Base-by-base conservation (phyloP, 2,113 vertebrate genomes). In the Lonchura striata region DNA sequence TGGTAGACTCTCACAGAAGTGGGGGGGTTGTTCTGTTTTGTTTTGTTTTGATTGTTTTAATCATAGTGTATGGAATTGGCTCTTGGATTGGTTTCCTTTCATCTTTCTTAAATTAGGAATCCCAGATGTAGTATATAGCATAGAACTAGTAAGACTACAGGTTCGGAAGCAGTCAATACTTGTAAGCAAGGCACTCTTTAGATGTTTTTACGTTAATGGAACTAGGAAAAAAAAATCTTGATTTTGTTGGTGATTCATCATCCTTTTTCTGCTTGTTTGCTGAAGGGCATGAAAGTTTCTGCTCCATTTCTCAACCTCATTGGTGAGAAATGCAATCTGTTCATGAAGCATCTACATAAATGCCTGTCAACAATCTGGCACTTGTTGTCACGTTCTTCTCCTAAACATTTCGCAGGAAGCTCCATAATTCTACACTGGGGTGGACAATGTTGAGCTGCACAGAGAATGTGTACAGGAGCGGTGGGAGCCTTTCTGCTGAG, bases 261-360 rank as follows among this genome's bases (percentile, higher is more conserved):
- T 82, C 13, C 21, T 47, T 91, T 81, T 94, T 72, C 68, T 92
- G 46, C 54, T 33, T 84, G 1, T 82, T 92, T 30, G 30, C 44
- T 87, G 82, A 86, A 78, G 59, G 54, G 21, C 60, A 80, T 76
- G 76, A 74, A 90, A 93, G 35, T 80, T 90, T 83, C 79, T 96
- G 64, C 76, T 86, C 50, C 35, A 39, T 71, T 93, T 94, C 39
- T 92, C 76, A 86, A 30, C 59, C 74, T 85, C 18, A 74, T 92
- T 63, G 61, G 52, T 91, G 78, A 92, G 77, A 95, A 82, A 72
- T 90, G 77, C 92, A 84, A 35, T 95, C 87, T 96, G 65, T 92
- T 96, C 4, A 0, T 68, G 78, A 87, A 76, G 16, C 65, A 76
- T 41, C 81, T 82, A 27, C 24, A 17, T 92, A 85, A 84, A 69